These are phyloP conservation scores for Saturnia japonica DNA, from an alignment of 2,888 invertebrate species.

Conservation along the genomic window DNA sequence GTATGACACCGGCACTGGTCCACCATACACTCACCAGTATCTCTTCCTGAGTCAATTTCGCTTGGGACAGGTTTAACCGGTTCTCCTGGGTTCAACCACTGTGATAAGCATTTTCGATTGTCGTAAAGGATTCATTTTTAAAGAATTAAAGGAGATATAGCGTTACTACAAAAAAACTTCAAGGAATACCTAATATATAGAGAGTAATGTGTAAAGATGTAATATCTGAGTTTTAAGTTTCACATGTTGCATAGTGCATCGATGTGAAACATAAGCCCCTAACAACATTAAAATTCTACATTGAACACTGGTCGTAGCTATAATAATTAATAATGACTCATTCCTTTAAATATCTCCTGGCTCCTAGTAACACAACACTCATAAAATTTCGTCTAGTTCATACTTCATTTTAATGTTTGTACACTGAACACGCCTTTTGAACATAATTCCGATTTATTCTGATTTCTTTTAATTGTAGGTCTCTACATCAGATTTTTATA, in stretches of 20 bases:
- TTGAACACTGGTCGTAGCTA: background rate
- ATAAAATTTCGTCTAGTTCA: background rate
- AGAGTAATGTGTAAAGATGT: background rate
- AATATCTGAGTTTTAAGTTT: background rate
- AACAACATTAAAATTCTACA: background rate
- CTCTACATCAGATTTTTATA: background rate
- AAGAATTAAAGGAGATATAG: background rate
- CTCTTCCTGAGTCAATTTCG: too few relatives aligned
- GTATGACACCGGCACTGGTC: too few relatives aligned
- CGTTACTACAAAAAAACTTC: too few relatives aligned
- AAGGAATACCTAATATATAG: too few relatives aligned
- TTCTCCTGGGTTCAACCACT: too few relatives aligned
- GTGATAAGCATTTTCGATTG: too few relatives aligned
- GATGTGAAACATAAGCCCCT: background rate
- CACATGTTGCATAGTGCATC: background rate
- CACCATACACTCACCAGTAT: too few relatives aligned
- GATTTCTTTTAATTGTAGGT: background rate
- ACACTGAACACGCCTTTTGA: background rate
- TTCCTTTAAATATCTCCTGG: background rate
- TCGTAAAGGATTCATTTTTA: too few relatives aligned
- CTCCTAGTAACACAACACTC: background rate
- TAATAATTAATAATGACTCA: slow-evolving; percentile 6
- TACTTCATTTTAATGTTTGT: slow-evolving; percentile 8
- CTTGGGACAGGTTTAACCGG: too few relatives aligned
- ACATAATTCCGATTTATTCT: background rate